Evolutionary conservation across 2,797 vertebrate species (phyloP), one percentile per base, ranked within the genome.

Genomic region (Semaprochilodus insignis): DNA sequence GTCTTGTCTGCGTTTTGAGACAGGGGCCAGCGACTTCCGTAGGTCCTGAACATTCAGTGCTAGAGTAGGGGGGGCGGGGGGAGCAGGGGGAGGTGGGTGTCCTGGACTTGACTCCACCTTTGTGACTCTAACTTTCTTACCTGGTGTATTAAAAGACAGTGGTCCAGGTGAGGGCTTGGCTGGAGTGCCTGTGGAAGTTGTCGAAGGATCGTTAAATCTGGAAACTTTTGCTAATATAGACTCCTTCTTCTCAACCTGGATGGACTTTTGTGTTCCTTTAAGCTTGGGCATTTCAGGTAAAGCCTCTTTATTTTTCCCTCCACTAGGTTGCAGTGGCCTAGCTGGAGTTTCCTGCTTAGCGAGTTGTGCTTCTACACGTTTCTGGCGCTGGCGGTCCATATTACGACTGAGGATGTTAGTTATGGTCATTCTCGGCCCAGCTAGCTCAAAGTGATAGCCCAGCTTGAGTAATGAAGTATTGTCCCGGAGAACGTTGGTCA

Each of bases 391-490:
- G 27, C 90, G 94, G 92, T 97, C 96, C 95, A 97, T 96, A 89
- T 97, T 97, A 23, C 96, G 92, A 90, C 96, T 97, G 74, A 97
- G 92, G 82, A 97, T 90, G 90, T 93, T 96, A 67, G 96, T 96
- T 90, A 96, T 94, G 0, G 96, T 93, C 95, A 97, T 97, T 44
- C 96, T 94, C 0, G 96, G 96, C 0, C 96, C 96, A 0, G 96
- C 96, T 85, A 97, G 91, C 89, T 97, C 96, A 0, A 97, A 97
- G 83, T 96, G 96, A 89, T 97, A 97, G 81, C 96, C 96, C 78
- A 97, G 87, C 84, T 96, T 97, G 63, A 97, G 93, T 69, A 97
- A 90, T 0, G 96, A 95, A 82, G 91, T 93, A 88, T 97, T 97
- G 31, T 96, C 95, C 83, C 93, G 95, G 78, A 97, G 91, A 21